These are phyloP conservation scores for Cotesia chilonis DNA, from an alignment of 1,140 invertebrate species.

Conservation along the genomic window DNA sequence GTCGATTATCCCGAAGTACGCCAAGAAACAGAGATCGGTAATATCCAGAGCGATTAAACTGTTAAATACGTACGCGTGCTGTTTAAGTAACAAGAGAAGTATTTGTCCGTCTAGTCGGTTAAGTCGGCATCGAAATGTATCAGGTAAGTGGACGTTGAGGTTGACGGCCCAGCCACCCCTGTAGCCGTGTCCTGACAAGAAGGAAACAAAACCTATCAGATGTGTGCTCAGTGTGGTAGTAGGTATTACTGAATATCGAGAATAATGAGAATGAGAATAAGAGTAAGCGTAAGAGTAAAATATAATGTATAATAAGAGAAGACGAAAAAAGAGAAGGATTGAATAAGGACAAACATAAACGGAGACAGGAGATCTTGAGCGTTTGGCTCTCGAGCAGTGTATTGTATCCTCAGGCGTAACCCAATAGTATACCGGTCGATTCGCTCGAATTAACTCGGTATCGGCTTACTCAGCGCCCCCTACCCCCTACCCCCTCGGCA, in stretches of 20 bases:
- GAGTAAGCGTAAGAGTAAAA: background rate
- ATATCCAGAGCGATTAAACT: conserved; percentile 6
- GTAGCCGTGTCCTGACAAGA: background rate
- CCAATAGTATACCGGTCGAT: conserved; percentile 34
- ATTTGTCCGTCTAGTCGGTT: background rate
- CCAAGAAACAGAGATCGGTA: background rate
- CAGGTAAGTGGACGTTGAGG: background rate
- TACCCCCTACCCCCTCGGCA: background rate
- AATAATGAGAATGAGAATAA: background rate
- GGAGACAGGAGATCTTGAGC: conserved; percentile 23
- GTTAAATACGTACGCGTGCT: conserved; percentile 19
- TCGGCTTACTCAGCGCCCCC: conserved; percentile 19
- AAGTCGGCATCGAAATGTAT: background rate
- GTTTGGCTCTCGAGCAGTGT: too few relatives aligned
- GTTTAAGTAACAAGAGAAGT: conserved; percentile 7
- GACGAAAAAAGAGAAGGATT: background rate
- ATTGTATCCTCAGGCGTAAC: conserved; percentile 34
- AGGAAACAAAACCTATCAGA: too few relatives aligned
- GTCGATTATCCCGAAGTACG: background rate
- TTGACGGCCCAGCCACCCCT: background rate
- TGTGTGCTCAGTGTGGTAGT: too few relatives aligned
- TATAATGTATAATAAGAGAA: conserved; percentile 3
- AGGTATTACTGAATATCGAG: too few relatives aligned
- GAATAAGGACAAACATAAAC: conserved; percentile 31
- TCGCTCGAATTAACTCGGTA: conserved; percentile 38